Base-by-base conservation (phyloP, 2,888 invertebrate species). In the Andrena haemorrhoa region DNA sequence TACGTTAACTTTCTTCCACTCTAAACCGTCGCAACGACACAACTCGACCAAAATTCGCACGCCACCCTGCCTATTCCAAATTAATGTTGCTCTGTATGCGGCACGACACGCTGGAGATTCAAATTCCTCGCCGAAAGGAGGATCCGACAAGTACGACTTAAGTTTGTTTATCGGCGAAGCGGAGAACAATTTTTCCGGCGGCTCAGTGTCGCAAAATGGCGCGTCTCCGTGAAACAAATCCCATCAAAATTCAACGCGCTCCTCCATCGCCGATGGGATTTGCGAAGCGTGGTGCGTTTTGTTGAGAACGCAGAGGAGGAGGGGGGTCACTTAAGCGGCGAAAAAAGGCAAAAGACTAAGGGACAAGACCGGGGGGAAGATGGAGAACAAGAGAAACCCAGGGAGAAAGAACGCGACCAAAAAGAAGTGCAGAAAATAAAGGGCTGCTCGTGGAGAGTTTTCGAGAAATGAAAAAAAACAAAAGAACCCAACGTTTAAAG, bases 231-330 rank as follows among this genome's bases (percentile, higher is more conserved):
- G 61, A 75, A 51, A 63, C 58, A 70, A 76, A 76, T 84, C 66
- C 70, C n/a, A 79, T 83, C 65, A 84, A 82, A 83, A 83, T 85
- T 82, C 85, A 82, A 82, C 82, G 76, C 72, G 75, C 75, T 76
- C 72, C 41, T 78, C 60, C 74, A 69, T 35, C 75, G 58, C 56
- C 60, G 51, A 72, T 74, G 69, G 83, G 77, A 85, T 84, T 85
- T 78, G 66, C 75, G 66, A 68, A 65, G 73, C 33, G 69, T 26
- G 64, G 20, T 61, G n/a, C 31, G 69, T 75, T 79, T 63, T 61
- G 31, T 60, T 63, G 31, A 20, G 33, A 61, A 63, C 12, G 47
- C 63, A 26, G 35, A 10, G 16, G 26, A 12, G 66, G 33, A 51
- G 49, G 33, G 33, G 26, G 49, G 33, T 29, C 47, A 64, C 56